Percentiles rank a stretch among this genome's conserved stretches.
Conservation (phyloP, 2,113 vertebrate species). For the Anarrhichthys ocellatus region DNA sequence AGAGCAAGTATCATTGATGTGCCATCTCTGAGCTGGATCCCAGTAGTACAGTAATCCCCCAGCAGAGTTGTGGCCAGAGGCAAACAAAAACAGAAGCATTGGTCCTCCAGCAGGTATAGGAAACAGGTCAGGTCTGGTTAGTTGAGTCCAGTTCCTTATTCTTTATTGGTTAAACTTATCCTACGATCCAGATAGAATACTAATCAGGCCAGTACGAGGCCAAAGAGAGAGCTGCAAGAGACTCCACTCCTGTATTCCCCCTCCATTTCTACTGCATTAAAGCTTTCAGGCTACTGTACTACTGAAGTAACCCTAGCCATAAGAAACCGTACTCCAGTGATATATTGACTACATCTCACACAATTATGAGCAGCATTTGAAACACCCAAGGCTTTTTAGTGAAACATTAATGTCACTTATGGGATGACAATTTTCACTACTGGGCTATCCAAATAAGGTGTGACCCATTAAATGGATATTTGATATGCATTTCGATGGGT, state of each 20-base stretch:
- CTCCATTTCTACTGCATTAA: slow-evolving; percentile 62
- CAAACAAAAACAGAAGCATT: slow-evolving; percentile 53
- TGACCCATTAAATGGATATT: slow-evolving; percentile 72
- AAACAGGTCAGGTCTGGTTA: slow-evolving; percentile 48
- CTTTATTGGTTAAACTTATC: slow-evolving; percentile 83
- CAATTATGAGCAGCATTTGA: slow-evolving; percentile 64
- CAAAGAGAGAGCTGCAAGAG: slow-evolving; percentile 60
- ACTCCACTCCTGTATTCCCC: slow-evolving; percentile 57
- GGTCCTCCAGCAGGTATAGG: slow-evolving; percentile 45
- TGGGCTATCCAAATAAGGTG: slow-evolving; percentile 67
- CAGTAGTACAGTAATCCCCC: slow-evolving; percentile 44
- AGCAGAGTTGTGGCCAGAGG: slow-evolving; percentile 60
- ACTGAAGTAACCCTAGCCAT: slow-evolving; percentile 43
- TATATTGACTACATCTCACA: slow-evolving; percentile 48
- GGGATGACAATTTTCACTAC: slow-evolving; percentile 55
- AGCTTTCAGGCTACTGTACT: slow-evolving; percentile 54
- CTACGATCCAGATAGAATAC: slow-evolving; percentile 81
- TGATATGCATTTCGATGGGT: slow-evolving; percentile 70
- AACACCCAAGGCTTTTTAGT: slow-evolving; percentile 63
- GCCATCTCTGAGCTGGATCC: slow-evolving; percentile 36
- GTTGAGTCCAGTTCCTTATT: slow-evolving; percentile 70
- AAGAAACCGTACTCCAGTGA: slow-evolving; percentile 57
- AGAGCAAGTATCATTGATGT: slow-evolving; percentile 51
- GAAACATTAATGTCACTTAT: slow-evolving; percentile 64
- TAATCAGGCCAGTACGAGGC: slow-evolving; percentile 80